Evolutionary conservation across 2,113 vertebrate species (phyloP).

Genomic region (Geococcyx californianus): DNA sequence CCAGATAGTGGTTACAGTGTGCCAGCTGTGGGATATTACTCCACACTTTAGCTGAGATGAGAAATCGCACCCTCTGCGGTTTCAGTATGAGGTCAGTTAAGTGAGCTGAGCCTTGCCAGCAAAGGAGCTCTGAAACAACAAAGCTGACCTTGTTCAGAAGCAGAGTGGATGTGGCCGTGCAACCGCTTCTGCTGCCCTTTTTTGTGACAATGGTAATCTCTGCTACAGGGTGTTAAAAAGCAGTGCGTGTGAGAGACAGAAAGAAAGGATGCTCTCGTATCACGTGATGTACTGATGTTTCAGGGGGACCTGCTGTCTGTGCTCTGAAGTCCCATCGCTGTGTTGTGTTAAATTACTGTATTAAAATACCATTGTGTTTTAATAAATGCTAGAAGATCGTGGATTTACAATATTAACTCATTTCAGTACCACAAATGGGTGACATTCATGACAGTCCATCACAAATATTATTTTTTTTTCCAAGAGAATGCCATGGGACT

Average conservation of each 20-base stretch:
- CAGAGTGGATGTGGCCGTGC: accelerated
- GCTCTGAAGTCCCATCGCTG: not conserved
- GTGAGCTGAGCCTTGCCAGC: not conserved
- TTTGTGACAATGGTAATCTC: not conserved
- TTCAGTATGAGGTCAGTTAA: not conserved
- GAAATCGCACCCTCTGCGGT: accelerated
- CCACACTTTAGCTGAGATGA: not conserved
- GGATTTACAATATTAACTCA: not conserved
- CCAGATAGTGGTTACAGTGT: not conserved
- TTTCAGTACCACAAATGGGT: not conserved
- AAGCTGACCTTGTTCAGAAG: not conserved
- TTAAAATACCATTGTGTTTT: not conserved
- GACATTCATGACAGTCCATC: not conserved
- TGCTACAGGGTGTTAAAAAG: not conserved
- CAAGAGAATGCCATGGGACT: not conserved
- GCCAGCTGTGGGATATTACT: not conserved
- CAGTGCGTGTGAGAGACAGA: not conserved
- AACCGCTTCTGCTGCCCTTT: not conserved
- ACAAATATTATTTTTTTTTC: not conserved
- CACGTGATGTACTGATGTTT: not conserved
- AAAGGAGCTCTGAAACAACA: not conserved
- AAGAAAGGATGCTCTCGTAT: not conserved
- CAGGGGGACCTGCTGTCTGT: not conserved
- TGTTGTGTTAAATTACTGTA: no score
- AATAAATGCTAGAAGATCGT: not conserved